phyloP scores from a whole-genome alignment of 2,888 invertebrate species.

The Syritta pipiens region DNA sequence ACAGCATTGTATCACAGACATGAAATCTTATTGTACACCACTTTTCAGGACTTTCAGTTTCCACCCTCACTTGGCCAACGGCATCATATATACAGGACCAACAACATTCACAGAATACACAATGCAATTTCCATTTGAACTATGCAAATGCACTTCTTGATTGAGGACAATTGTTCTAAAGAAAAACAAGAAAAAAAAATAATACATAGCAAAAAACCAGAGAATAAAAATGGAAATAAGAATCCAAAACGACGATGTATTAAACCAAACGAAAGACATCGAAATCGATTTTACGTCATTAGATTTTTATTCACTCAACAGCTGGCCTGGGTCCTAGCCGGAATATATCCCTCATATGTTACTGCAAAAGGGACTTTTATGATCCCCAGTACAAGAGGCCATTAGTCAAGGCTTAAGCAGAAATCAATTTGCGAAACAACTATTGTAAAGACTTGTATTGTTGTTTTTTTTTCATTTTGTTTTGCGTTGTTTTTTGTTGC shows the following conservation, averaged over 20 bases:
- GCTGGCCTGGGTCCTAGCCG: slow-evolving; percentile 43
- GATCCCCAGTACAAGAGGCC: slow-evolving; percentile 42
- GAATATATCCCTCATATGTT: slow-evolving; percentile 57
- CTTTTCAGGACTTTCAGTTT: slow-evolving; percentile 37
- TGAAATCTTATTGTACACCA: slow-evolving; percentile 58
- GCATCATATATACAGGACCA: not conserved
- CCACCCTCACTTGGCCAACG: not conserved
- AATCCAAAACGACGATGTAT: not conserved
- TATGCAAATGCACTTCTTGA: slow-evolving; percentile 64
- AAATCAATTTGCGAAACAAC: slow-evolving; percentile 68
- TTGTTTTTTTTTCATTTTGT: slow-evolving; percentile 12
- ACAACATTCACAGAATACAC: slow-evolving; percentile 10
- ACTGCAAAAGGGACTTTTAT: slow-evolving; percentile 61
- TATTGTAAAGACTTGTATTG: slow-evolving; percentile 46
- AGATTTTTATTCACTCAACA: slow-evolving; percentile 67
- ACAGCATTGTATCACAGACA: slow-evolving; percentile 44
- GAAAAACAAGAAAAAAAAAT: slow-evolving; percentile 6
- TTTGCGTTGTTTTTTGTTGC: not conserved
- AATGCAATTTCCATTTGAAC: slow-evolving; percentile 61
- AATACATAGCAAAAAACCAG: slow-evolving; percentile 8
- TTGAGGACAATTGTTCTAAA: slow-evolving; percentile 66
- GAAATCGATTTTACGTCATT: slow-evolving; percentile 68
- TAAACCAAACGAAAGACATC: slow-evolving; percentile 52
- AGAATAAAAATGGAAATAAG: slow-evolving; percentile 16
- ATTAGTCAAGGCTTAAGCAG: slow-evolving; percentile 67